These are phyloP conservation scores for Cyclargus thomasi DNA, from an alignment of 1,140 invertebrate species.

Conservation along the genomic window DNA sequence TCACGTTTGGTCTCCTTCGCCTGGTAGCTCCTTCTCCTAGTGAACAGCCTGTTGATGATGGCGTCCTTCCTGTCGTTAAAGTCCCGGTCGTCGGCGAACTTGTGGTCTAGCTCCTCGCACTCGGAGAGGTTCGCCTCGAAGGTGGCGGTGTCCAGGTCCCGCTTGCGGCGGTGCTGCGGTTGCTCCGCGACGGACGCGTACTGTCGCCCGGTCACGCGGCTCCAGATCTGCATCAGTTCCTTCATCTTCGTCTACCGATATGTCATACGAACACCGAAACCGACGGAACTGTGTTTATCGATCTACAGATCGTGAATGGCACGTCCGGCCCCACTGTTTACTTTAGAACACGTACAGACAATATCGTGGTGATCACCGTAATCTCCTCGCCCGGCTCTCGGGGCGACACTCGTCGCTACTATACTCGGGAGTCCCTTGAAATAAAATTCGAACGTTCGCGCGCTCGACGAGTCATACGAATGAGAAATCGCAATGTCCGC, in stretches of 20 bases:
- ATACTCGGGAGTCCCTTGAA: background rate
- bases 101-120: conserved; percentile 57
- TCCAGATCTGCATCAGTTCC: conserved; percentile 76
- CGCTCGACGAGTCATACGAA: conserved; percentile 15
- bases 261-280: conserved; percentile 27
- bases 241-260: conserved; percentile 68
- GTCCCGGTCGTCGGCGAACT: conserved; percentile 39
- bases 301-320: conserved; percentile 6
- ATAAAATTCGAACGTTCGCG: conserved; percentile 18
- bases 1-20: conserved; percentile 73
- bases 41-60: conserved; percentile 76
- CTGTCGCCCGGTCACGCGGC: conserved; percentile 60
- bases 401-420: background rate
- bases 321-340: conserved; percentile 5
- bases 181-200: conserved; percentile 65
- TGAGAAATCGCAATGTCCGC: conserved; percentile 20
- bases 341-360: conserved; percentile 8
- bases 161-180: conserved; percentile 42
- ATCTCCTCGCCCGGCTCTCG: background rate
- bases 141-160: conserved; percentile 40
- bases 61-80: conserved; percentile 55
- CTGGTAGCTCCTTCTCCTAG: conserved; percentile 62
- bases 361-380: background rate
- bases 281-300: conserved; percentile 24
- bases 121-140: conserved; percentile 49